A percentile compares a stretch with the other conserved stretches of the same genome.
These are phyloP conservation scores for Colius striatus DNA, from an alignment of 2,113 vertebrate genomes.

Conservation along the genomic window DNA sequence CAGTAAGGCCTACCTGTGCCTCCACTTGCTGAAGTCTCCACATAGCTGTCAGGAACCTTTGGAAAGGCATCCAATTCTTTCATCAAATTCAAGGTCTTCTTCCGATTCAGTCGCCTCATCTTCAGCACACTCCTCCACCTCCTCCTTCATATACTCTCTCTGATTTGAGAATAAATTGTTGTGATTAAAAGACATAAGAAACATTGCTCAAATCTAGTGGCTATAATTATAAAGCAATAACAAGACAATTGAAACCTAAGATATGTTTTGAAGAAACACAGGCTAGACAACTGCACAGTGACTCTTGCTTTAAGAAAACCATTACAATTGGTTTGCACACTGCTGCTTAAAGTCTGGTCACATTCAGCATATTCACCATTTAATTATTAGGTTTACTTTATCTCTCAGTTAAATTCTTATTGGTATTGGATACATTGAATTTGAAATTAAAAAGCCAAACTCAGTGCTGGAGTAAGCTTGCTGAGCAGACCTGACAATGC, in stretches of 20 bases:
- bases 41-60: conserved; percentile 96
- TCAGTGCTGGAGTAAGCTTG: background rate
- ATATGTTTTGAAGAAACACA: background rate
- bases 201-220: background rate
- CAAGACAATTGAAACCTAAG: background rate
- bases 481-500: background rate
- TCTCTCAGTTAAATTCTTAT: background rate
- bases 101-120: conserved; percentile 94
- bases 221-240: background rate
- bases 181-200: background rate
- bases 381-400: background rate
- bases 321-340: background rate
- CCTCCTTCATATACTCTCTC: conserved; percentile 79
- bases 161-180: conserved; percentile 2
- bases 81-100: conserved; percentile 93
- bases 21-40: conserved; percentile 91
- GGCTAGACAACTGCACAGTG: background rate
- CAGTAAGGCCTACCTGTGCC: conserved; percentile 85
- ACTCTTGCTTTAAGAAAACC: background rate
- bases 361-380: background rate
- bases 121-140: conserved; percentile 68
- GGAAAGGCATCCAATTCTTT: conserved; percentile 97
- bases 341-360: background rate
- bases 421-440: background rate
- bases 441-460: background rate